Conservation (phyloP, 1,140 invertebrate genomes). For the Neocloeon triangulifer region DNA sequence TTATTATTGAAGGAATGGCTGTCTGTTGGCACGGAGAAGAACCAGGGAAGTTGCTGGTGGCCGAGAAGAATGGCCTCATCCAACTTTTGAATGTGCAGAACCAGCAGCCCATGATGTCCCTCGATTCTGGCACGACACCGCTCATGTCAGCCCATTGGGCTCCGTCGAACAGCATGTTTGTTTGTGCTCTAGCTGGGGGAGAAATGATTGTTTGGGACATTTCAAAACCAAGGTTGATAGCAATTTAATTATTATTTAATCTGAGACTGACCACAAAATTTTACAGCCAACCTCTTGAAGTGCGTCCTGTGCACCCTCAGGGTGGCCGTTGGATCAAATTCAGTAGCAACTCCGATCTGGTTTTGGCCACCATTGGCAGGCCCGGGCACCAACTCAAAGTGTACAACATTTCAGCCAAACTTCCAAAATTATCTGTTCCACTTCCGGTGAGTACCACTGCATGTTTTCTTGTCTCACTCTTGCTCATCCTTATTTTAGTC, state of each 20-base stretch:
- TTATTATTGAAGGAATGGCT: constrained; percentile 22
- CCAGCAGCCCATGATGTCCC: constrained; percentile 42
- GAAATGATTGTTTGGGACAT: constrained; percentile 37
- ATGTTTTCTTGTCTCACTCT: neutral
- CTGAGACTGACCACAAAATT: no score
- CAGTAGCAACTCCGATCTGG: constrained; percentile 24
- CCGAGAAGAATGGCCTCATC: constrained; percentile 47
- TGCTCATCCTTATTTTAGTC: neutral
- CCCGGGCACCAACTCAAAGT: constrained; percentile 33
- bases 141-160: constrained; percentile 47
- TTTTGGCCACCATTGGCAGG: constrained; percentile 31
- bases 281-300: constrained; percentile 25
- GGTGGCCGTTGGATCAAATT: constrained; percentile 28
- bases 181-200: constrained; percentile 24
- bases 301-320: constrained; percentile 27
- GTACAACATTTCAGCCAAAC: constrained; percentile 26
- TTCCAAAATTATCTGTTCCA: constrained; percentile 22
- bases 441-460: constrained; percentile 14
- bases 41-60: constrained; percentile 46
- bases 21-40: constrained; percentile 46
- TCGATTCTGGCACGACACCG: constrained; percentile 35
- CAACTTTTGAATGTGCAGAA: constrained; percentile 44
- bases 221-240: constrained; percentile 24
- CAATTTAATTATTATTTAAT: constrained; percentile 4
- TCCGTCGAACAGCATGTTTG: constrained; percentile 25